Evolutionary conservation across 2,113 vertebrate species (phyloP), one percentile per base, ranked within the genome.

Genomic region (Setophaga petechia): DNA sequence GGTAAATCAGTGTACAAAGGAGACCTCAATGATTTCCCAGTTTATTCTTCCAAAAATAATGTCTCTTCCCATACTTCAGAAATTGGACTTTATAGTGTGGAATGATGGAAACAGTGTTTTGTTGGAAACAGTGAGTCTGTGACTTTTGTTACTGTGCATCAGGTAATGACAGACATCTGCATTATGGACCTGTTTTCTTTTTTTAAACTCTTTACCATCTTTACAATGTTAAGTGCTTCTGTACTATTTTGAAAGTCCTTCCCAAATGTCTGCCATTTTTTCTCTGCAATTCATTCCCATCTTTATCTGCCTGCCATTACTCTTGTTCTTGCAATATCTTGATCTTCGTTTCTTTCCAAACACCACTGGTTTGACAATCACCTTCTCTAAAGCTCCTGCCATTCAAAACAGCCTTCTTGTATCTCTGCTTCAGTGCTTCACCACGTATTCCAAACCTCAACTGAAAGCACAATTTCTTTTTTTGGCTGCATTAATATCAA

Each of bases 21-120:
- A 88, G 44, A 79, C 13, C 43, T 92, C 51, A 59, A 20, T 67
- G 46, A 51, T 84, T 94, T 90, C 79, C 47, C 63, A 80, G 43
- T 67, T 92, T 77, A 81, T 37, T 55, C 55, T 94, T 93, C 58
- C 71, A 91, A 94, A 95, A 89, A 92, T 91, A 95, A 87, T 94
- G 44, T 91, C 78, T 89, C 77, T 72, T 92, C 52, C 69, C 47
- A 19, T 95, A 92, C 75, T 94, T 23, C 41, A 89, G 73, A 96
- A 89, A 82, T 46, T 59, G 21, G 72, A 58, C 37, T 86, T 93
- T 46, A 47, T 39, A 59, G 22, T 11, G 24, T 74, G 65, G 84
- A 96, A 80, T 1, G 0, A 39, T 77, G 55, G n/a, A n/a, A n/a
- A n/a, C n/a, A n/a, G n/a, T n/a, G n/a, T n/a, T 88, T 83, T 58